These are phyloP conservation scores for Cyanistes caeruleus DNA, from an alignment of 2,113 vertebrate species.

Conservation along the genomic window DNA sequence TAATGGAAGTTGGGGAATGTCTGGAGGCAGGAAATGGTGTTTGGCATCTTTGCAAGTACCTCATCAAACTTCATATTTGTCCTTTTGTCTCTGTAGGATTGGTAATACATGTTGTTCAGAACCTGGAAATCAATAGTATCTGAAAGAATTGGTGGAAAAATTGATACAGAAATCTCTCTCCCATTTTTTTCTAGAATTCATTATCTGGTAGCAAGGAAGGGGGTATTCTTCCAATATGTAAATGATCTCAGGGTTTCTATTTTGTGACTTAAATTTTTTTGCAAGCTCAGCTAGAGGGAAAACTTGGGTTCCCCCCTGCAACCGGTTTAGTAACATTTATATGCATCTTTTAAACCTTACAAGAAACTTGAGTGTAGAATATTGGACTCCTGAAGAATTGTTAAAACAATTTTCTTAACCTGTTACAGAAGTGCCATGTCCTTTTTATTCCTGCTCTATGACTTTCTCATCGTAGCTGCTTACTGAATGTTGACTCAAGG, in stretches of 20 bases:
- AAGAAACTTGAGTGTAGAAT: neutral
- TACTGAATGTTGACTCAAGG: neutral
- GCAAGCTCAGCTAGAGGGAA: neutral
- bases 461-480: neutral
- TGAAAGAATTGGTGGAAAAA: neutral
- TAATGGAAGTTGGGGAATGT: neutral
- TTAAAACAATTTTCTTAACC: neutral
- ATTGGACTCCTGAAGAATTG: neutral
- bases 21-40: neutral
- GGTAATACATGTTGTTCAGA: neutral
- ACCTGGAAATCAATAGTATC: neutral
- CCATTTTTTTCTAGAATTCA: neutral
- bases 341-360: neutral
- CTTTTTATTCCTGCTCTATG: neutral
- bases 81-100: neutral
- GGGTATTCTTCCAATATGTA: neutral
- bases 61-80: neutral
- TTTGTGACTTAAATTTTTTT: neutral
- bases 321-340: neutral
- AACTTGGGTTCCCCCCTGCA: neutral
- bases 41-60: neutral
- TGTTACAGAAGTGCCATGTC: neutral
- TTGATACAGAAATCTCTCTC: neutral
- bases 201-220: neutral
- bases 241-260: neutral